A percentile compares a stretch with the other conserved stretches of the same genome.
These are phyloP conservation scores for Catocala fraxini DNA, from an alignment of 2,888 invertebrate species.

Conservation along the genomic window DNA sequence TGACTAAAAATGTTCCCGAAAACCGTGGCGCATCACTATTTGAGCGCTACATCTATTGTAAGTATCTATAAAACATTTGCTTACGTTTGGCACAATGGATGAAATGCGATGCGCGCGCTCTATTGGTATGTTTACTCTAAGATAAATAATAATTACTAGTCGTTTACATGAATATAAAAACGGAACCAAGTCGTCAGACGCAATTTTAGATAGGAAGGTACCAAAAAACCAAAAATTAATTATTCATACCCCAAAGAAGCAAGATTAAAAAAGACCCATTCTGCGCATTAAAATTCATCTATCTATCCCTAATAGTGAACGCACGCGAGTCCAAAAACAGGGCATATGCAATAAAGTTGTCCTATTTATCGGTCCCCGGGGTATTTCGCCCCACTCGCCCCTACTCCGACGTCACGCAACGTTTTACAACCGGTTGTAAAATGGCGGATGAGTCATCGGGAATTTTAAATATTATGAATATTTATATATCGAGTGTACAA, in stretches of 20 bases:
- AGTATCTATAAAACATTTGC: no score
- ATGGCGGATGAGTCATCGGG: conserved; percentile 47
- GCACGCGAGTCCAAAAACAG: conserved; percentile 42
- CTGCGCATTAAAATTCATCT: conserved; percentile 24
- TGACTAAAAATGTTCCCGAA: no score
- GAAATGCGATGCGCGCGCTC: no score
- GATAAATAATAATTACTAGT: no score
- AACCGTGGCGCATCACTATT: no score
- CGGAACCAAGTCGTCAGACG: no score
- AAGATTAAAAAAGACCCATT: conserved; percentile 14
- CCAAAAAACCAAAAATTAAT: neutral
- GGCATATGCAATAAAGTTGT: conserved; percentile 58
- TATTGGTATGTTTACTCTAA: no score
- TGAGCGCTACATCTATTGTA: no score
- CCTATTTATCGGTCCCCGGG: conserved; percentile 69
- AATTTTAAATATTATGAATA: conserved; percentile 44
- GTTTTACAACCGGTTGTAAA: conserved; percentile 59
- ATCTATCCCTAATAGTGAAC: conserved; percentile 30
- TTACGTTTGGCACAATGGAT: no score
- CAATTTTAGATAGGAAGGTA: no score
- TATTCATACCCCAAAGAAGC: conserved; percentile 1
- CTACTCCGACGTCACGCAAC: conserved; percentile 55
- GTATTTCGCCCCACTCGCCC: conserved; percentile 41
- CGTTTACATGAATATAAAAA: no score
- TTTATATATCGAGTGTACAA: conserved; percentile 2